Evolutionary conservation across 2,113 vertebrate species (phyloP).

Genomic region (Mirounga angustirostris): DNA sequence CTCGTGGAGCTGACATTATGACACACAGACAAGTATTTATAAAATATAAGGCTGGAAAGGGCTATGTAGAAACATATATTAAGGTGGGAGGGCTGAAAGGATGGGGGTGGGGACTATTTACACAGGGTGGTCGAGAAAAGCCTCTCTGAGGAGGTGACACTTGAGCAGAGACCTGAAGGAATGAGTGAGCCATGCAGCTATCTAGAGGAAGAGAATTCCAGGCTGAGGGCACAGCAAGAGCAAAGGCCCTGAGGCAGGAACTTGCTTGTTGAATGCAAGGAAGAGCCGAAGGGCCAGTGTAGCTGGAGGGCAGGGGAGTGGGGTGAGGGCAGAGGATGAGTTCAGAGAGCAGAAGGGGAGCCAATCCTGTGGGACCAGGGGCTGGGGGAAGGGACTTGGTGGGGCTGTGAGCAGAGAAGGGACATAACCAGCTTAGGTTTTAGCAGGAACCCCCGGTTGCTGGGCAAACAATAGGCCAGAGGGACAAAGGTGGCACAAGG

Average conservation of each 20-base stretch:
- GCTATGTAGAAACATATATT: too few relatives aligned
- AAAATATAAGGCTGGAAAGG: not conserved
- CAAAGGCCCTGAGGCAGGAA: not conserved
- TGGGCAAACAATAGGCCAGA: not conserved
- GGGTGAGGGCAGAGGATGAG: not conserved
- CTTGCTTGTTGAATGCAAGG: not conserved
- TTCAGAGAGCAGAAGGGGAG: not conserved
- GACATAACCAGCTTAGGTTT: not conserved
- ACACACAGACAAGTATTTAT: not conserved
- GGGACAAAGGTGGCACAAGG: not conserved
- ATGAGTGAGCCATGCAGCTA: not conserved
- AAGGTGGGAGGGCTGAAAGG: not conserved
- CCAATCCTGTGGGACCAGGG: not conserved
- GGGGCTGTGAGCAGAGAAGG: not conserved
- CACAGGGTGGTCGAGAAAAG: not conserved
- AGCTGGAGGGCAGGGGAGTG: not conserved
- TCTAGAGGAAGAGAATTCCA: not conserved
- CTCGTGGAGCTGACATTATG: not conserved
- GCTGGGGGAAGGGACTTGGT: not conserved
- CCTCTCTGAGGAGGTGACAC: not conserved
- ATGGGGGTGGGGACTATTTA: too few relatives aligned
- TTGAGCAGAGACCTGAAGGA: not conserved
- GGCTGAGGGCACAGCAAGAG: not conserved
- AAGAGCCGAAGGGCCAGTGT: not conserved
- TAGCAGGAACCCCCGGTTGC: not conserved